Conservation (phyloP, 2,888 invertebrate genomes). For the Diarsia rubi region DNA sequence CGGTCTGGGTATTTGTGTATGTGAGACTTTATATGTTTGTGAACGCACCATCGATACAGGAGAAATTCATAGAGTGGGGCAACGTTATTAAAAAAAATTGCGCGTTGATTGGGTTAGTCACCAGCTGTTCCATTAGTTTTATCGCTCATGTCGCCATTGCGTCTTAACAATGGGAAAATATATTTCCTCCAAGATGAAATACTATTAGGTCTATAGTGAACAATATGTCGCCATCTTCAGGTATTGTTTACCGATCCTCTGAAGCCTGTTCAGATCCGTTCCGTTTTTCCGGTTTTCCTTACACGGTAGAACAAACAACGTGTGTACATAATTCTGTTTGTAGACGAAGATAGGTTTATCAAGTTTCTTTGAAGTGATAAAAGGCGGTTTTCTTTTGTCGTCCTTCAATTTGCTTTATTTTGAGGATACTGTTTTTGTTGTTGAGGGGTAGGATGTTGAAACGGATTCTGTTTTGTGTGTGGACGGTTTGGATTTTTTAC, state of each 20-base stretch:
- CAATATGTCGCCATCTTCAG: conserved; percentile 29
- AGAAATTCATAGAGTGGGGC: too few relatives aligned
- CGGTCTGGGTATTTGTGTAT: too few relatives aligned
- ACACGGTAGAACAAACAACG: conserved; percentile 62
- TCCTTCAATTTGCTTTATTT: conserved; percentile 54
- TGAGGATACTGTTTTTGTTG: conserved; percentile 43
- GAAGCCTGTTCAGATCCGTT: conserved; percentile 36
- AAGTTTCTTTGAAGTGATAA: conserved; percentile 68
- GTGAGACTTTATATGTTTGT: too few relatives aligned
- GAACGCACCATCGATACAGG: too few relatives aligned
- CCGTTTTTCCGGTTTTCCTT: conserved; percentile 59
- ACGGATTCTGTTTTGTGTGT: conserved; percentile 16
- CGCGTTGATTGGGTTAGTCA: too few relatives aligned
- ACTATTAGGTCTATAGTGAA: not conserved
- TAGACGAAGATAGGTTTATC: conserved; percentile 69
- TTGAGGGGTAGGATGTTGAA: not conserved
- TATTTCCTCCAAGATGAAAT: not conserved
- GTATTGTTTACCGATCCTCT: conserved; percentile 37
- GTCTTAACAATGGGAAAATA: not conserved
- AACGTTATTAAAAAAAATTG: too few relatives aligned
- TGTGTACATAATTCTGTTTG: conserved; percentile 72
- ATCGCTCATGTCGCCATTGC: not conserved
- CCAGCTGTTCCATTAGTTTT: too few relatives aligned
- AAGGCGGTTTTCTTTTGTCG: conserved; percentile 60
- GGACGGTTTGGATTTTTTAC: not conserved